Base-by-base conservation (phyloP, 2,797 vertebrate species). In the Crypturellus tataupa region DNA sequence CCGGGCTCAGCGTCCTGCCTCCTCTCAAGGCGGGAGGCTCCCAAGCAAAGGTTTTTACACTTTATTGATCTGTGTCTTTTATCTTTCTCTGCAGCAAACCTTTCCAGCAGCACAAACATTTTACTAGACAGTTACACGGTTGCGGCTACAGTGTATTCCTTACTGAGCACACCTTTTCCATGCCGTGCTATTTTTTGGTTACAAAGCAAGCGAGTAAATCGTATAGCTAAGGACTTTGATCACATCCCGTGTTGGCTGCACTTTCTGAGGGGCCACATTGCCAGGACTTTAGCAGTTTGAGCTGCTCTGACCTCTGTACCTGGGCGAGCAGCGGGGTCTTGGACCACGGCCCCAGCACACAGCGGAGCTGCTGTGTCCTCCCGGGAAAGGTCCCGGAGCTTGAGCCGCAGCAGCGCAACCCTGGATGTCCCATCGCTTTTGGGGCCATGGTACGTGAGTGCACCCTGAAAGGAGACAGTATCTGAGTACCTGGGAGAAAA, bases 401-500 rank as follows among this genome's bases (percentile, higher is more conserved):
- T 10, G 79, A 80, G 49, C 88, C 79, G 0, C 80, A 85, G 83
- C 29, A 90, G 72, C 0, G 0, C 68, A 96, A 69, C 93, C 87
- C 89, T 89, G 94, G 62, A 40, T 78, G 84, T 82, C 83, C 77
- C 2, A 82, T 85, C 85, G 65, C 6, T 0, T 60, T 85, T 75
- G 44, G 75, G 82, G 56, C 63, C 85, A 37, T 37, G 70, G 35
- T 85, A 27, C 83, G 40, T 0, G 40, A 80, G 59, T 62, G 64
- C 76, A 72, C 65, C 83, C 89, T 90, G 93, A 95, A 96, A 95
- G 90, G 49, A 92, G 88, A 92, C 81, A 89, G 85, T 92, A 94
- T 94, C 91, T 90, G 83, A 96, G 83, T 88, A 96, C 87, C 81
- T 93, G 93, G 80, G 93, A 96, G 88, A 87, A 94, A 96, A 96